These are phyloP conservation scores for Timandra comae DNA, from an alignment of 2,888 invertebrate species.

Conservation along the genomic window DNA sequence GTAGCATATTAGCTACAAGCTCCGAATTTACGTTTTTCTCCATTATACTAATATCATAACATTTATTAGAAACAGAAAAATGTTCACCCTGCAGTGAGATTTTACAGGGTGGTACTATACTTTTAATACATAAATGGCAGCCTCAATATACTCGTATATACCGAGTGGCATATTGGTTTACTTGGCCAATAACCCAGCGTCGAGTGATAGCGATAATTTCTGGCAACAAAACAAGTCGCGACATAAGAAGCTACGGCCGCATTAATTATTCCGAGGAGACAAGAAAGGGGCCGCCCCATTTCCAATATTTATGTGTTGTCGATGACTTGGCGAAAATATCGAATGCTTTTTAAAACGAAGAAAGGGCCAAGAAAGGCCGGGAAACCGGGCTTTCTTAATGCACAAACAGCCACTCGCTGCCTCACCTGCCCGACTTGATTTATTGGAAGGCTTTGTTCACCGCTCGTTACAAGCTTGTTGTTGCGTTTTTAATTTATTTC, in stretches of 20 bases:
- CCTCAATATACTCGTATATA: too few species aligned
- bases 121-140: too few species aligned
- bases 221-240: slow-evolving; percentile 64
- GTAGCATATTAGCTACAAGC: too few species aligned
- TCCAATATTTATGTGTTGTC: slow-evolving; percentile 78
- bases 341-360: slow-evolving; percentile 77
- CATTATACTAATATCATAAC: too few species aligned
- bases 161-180: slow-evolving; percentile 26
- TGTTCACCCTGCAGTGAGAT: too few species aligned
- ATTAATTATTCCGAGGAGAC: slow-evolving; percentile 74
- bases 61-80: too few species aligned
- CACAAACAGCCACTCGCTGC: slow-evolving; percentile 68
- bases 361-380: slow-evolving; percentile 72
- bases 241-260: slow-evolving; percentile 64
- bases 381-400: slow-evolving; percentile 72
- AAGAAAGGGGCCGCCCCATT: slow-evolving; percentile 75
- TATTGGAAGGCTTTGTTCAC: slow-evolving; percentile 72
- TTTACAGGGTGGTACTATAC: too few species aligned
- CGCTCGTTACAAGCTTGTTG: slow-evolving; percentile 73
- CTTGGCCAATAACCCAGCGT: slow-evolving; percentile 42
- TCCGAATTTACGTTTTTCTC: too few species aligned
- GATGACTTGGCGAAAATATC: slow-evolving; percentile 75
- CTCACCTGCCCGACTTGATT: slow-evolving; percentile 72
- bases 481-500: slow-evolving; percentile 77
- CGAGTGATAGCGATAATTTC: slow-evolving; percentile 49